Evolutionary conservation across 1,140 invertebrate genomes (phyloP), one percentile per base, ranked within the genome.

Genomic region (Drosophila novamexicana): DNA sequence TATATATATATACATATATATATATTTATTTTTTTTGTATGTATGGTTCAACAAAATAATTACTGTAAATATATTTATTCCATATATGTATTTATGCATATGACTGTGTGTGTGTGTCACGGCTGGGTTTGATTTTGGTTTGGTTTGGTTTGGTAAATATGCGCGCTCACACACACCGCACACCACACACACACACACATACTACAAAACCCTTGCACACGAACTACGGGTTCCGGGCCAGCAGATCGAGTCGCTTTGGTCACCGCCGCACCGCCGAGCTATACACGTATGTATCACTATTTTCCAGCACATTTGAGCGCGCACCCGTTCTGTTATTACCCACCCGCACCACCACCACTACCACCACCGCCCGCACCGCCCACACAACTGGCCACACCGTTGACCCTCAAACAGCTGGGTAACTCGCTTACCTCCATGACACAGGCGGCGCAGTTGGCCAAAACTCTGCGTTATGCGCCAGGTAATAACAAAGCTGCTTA

Each of bases 221-320:
- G 52, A 77, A 36, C 70, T 32, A 37, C 8, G 42, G 44, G 59
- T 54, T 75, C 57, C 61, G 64, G 61, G 67, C 40, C 58, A 56
- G 44, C 93, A 93, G 93, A 93, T 93, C 90, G 91, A 74, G 91
- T 93, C 88, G 93, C 92, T 59, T 77, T 93, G 75, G 93, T 93
- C 85, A 91, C 92, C 66, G 93, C 92, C 70, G 93, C 93, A 74
- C 93, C 93, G 78, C 93, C 93, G 70, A 93, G 93, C 91, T 94
- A 94, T 92, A 93, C 93, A 90, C 91, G 93, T 88, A 93, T 93
- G 84, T 93, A 93, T 90, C 93, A 93, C 91, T 93, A 93, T 92
- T 93, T 92, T 92, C 91, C 91, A 92, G 91, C 91, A 92, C 91
- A 92, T 75, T 78, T 92, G 90, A 91, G 89, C 84, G 77, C 90